Evolutionary conservation across 2,797 vertebrate genomes (phyloP).

Genomic region (Crocidura indochinensis): DNA sequence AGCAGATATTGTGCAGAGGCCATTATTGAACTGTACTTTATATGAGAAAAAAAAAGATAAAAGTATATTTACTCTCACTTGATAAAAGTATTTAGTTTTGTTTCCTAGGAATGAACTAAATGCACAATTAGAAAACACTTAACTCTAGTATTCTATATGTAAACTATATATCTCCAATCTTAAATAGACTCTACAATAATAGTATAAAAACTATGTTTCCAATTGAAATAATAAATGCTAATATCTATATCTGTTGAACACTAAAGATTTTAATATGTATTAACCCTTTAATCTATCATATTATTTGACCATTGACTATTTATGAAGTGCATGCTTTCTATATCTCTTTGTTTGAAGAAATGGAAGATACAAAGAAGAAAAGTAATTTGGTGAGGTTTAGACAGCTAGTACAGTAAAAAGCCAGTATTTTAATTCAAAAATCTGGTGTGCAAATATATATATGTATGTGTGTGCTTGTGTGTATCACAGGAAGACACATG

Average conservation of each 20-base stretch:
- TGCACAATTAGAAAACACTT: slow-evolving; percentile 20
- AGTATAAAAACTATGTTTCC: background rate
- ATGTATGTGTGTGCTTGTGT: background rate
- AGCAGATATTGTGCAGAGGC: background rate
- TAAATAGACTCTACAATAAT: slow-evolving; percentile 26
- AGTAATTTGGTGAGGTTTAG: background rate
- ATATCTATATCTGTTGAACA: background rate
- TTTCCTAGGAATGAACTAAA: background rate
- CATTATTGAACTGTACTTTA: background rate
- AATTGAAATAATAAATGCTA: background rate
- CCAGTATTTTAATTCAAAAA: slow-evolving; percentile 37
- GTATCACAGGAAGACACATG: background rate
- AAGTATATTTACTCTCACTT: background rate
- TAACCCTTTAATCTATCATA: slow-evolving; percentile 22
- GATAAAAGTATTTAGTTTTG: background rate
- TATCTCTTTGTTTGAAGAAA: background rate
- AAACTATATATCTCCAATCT: background rate
- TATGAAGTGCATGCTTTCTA: background rate
- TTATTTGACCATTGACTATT: background rate
- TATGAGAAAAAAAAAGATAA: slow-evolving; percentile 26
- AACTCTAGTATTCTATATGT: slow-evolving; percentile 37
- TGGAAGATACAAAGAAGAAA: background rate
- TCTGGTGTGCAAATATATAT: background rate
- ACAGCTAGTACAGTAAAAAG: background rate
- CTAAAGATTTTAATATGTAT: background rate